Evolutionary conservation across 2,888 invertebrate genomes (phyloP).

Genomic region (Oligia latruncula): DNA sequence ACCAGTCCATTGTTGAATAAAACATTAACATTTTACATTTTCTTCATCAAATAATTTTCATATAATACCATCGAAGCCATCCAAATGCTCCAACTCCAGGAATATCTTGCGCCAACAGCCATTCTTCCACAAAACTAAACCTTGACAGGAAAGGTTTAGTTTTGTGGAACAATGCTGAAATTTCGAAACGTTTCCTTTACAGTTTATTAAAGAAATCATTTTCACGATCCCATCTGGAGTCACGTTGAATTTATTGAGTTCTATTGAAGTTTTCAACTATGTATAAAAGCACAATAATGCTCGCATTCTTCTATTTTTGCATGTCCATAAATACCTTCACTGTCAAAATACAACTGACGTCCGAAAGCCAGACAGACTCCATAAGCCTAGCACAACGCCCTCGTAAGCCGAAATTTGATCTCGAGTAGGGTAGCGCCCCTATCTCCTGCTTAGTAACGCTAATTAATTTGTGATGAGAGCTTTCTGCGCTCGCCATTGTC

Average conservation of each 20-base stretch:
- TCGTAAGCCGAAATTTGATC: slow-evolving; percentile 6
- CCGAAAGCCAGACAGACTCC: neutral
- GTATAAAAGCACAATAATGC: neutral
- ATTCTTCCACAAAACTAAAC: neutral
- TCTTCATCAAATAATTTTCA: neutral
- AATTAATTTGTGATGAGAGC: slow-evolving; percentile 37
- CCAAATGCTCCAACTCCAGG: neutral
- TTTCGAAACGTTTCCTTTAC: slow-evolving; percentile 11
- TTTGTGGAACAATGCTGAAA: neutral
- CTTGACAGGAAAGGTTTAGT: too few relatives aligned
- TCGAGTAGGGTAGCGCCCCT: slow-evolving; percentile 2
- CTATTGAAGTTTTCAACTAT: neutral
- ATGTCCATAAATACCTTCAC: neutral
- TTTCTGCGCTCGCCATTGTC: slow-evolving; percentile 11
- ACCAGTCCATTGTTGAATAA: neutral
- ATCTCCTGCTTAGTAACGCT: slow-evolving; percentile 32
- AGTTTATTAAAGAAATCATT: neutral
- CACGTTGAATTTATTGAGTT: slow-evolving; percentile 6
- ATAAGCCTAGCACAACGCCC: slow-evolving; percentile 4
- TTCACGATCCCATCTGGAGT: neutral
- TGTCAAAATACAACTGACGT: neutral
- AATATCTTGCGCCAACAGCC: slow-evolving; percentile 1
- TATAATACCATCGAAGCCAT: neutral
- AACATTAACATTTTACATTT: neutral
- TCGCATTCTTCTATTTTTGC: neutral